These are phyloP conservation scores for Lottia gigantea DNA, from an alignment of 2,888 invertebrate species.

Conservation along the genomic window DNA sequence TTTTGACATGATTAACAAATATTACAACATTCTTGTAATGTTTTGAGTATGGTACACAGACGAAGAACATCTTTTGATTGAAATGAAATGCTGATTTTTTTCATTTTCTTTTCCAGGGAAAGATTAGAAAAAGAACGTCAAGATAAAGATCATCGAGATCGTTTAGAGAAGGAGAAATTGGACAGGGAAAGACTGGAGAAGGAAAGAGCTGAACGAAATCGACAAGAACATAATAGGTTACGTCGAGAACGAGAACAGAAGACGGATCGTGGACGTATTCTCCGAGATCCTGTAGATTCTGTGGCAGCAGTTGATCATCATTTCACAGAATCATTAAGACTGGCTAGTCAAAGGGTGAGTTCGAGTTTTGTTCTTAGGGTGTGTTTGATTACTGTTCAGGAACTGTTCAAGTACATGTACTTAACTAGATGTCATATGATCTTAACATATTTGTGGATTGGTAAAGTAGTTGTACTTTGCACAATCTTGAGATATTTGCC, in stretches of 20 bases:
- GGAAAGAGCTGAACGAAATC: conserved; percentile 73
- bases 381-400: conserved; percentile 18
- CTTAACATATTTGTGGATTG: no score
- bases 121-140: conserved; percentile 48
- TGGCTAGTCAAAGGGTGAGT: conserved; percentile 52
- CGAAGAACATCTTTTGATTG: no score
- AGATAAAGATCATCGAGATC: conserved; percentile 38
- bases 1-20: no score
- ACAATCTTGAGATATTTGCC: no score
- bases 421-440: no score
- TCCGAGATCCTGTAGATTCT: conserved; percentile 54
- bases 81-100: no score
- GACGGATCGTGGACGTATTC: conserved; percentile 50
- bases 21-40: no score
- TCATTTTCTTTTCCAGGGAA: conserved; percentile 41
- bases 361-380: conserved; percentile 30
- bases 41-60: no score
- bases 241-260: conserved; percentile 43
- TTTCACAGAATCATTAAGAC: conserved; percentile 83
- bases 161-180: conserved; percentile 51
- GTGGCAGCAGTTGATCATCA: conserved; percentile 78
- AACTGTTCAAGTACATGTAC: no score
- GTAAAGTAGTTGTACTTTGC: no score
- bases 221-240: conserved; percentile 38
- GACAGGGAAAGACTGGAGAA: conserved; percentile 70